Conservation (phyloP, 1,140 invertebrate species). For the Leptinotarsa lineolata region DNA sequence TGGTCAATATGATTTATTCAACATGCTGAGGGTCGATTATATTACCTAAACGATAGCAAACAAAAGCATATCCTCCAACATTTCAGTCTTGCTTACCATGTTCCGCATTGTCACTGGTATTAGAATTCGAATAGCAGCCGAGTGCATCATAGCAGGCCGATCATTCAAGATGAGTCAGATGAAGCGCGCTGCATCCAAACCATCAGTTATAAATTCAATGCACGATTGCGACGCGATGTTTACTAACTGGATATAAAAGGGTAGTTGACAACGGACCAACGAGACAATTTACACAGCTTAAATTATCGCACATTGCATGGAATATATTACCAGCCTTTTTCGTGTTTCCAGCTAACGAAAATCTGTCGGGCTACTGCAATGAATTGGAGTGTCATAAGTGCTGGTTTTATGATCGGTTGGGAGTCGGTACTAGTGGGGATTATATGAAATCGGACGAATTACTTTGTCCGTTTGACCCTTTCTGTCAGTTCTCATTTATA, state of each 20-base stretch:
- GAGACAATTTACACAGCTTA: slow-evolving; percentile 20
- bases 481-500: too few species aligned
- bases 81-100: too few species aligned
- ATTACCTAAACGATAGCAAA: too few species aligned
- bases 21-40: too few species aligned
- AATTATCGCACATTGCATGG: slow-evolving; percentile 10
- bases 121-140: not conserved
- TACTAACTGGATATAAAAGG: slow-evolving; percentile 23
- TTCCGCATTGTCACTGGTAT: too few species aligned
- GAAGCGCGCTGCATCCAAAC: slow-evolving; percentile 9
- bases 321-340: slow-evolving; percentile 8
- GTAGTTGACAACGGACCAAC: slow-evolving; percentile 9
- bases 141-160: slow-evolving; percentile 14
- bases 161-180: slow-evolving; percentile 18
- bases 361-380: not conserved
- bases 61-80: too few species aligned
- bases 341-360: not conserved
- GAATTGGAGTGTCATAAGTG: not conserved
- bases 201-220: slow-evolving; percentile 21
- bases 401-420: not conserved
- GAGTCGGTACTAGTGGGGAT: too few species aligned
- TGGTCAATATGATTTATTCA: too few species aligned
- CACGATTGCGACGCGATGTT: slow-evolving; percentile 19
- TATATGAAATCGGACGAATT: too few species aligned
- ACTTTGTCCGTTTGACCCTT: too few species aligned